Percentiles rank a stretch among this genome's conserved stretches.
These are phyloP conservation scores for Hydriomena furcata DNA, from an alignment of 2,888 invertebrate genomes.

Conservation along the genomic window DNA sequence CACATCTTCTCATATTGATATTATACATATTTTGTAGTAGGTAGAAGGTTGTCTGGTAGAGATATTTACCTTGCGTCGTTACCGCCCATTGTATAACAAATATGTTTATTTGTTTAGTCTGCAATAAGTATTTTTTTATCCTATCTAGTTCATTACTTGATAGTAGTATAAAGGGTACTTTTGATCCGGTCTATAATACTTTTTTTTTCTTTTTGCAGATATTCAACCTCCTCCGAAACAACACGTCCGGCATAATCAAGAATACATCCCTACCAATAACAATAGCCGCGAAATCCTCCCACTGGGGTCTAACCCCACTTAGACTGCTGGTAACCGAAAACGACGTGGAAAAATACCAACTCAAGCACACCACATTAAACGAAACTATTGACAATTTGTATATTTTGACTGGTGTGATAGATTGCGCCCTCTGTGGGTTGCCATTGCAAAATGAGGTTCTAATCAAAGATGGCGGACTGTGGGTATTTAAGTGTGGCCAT, in stretches of 20 bases:
- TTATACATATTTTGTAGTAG: no score
- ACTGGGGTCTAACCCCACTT: slow-evolving; percentile 79
- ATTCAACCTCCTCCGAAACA: slow-evolving; percentile 61
- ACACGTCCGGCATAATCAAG: slow-evolving; percentile 53
- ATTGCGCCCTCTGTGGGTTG: slow-evolving; percentile 83
- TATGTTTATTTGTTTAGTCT: no score
- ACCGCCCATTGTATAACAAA: no score
- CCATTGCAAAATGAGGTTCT: slow-evolving; percentile 83
- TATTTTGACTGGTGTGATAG: slow-evolving; percentile 41
- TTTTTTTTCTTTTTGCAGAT: slow-evolving; percentile 57
- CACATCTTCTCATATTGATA: no score
- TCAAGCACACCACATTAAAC: slow-evolving; percentile 43
- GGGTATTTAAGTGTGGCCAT: slow-evolving; percentile 85
- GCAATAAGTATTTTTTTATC: no score
- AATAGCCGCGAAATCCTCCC: slow-evolving; percentile 65
- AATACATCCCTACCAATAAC: slow-evolving; percentile 72
- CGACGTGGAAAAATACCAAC: slow-evolving; percentile 31
- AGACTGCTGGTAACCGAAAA: slow-evolving; percentile 18
- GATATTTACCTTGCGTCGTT: no score
- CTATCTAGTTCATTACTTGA: no score
- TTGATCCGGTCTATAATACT: no score
- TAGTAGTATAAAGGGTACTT: no score
- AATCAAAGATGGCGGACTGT: slow-evolving; percentile 84
- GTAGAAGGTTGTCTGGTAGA: no score
- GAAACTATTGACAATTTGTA: slow-evolving; percentile 50